Base-by-base conservation (phyloP, 2,797 vertebrate genomes). In the Semotilus atromaculatus region DNA sequence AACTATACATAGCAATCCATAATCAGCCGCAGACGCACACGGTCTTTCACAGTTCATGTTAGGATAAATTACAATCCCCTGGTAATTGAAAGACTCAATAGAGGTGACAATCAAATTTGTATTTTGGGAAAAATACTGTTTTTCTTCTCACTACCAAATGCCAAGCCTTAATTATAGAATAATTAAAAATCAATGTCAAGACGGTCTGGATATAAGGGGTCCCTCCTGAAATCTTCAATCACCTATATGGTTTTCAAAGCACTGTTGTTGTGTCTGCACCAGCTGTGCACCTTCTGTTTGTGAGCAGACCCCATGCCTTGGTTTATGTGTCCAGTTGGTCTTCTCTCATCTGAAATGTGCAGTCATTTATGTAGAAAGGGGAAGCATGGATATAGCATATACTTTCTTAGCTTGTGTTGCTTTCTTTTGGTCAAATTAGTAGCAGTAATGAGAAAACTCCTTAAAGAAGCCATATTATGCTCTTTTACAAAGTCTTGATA, bases 71-170 rank as follows among this genome's bases (percentile, higher is more conserved):
- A 23, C 1, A 4, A 67, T 84, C 53, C 48, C 14, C 18, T 66
- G 19, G 73, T 31, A 84, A 55, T 10, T 77, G 73, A 83, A 83
- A 53, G 45, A 34, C 62, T 77, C 43, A 43, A 83, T n/a, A 53
- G 36, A 76, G 55, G 73, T 70, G 82, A 45, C 73, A 83, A 58
- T 77, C n/a, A n/a, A n/a, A n/a, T n/a, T n/a, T n/a, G n/a, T n/a
- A n/a, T n/a, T n/a, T n/a, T n/a, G n/a, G n/a, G n/a, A n/a, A n/a
- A n/a, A n/a, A n/a, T n/a, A n/a, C n/a, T n/a, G n/a, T n/a, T n/a
- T n/a, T n/a, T n/a, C n/a, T n/a, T n/a, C n/a, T n/a, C n/a, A n/a
- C n/a, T n/a, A n/a, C n/a, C n/a, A n/a, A n/a, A n/a, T n/a, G n/a
- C n/a, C n/a, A n/a, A n/a, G n/a, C n/a, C n/a, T n/a, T n/a, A n/a